Percentiles rank a stretch among this genome's conserved stretches.
Conservation (phyloP, 64 coral and sea anemone genomes). For the Dendronephthya gigantea region DNA sequence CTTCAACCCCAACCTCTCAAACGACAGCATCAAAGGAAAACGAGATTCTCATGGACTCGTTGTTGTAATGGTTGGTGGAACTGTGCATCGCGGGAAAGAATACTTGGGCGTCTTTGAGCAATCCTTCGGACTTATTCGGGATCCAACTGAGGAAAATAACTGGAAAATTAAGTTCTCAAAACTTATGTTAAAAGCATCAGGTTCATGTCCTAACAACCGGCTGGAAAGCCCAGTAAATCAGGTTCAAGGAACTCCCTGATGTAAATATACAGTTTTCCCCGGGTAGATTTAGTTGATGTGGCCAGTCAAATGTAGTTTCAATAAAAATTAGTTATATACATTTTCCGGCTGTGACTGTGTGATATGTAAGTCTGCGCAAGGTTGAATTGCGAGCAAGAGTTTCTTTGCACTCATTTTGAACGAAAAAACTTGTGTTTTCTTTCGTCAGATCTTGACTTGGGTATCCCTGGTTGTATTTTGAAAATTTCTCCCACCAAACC, state of each 20-base stretch:
- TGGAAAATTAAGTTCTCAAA: slow-evolving; percentile 18
- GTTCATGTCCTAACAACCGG: background rate
- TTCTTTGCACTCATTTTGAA: too few species aligned
- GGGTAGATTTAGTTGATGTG: background rate
- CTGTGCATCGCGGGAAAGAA: background rate
- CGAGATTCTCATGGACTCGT: background rate
- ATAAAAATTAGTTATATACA: too few species aligned
- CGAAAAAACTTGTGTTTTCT: too few species aligned
- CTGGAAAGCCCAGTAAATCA: background rate
- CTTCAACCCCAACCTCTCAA: background rate
- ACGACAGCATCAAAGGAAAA: background rate
- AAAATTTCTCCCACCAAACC: too few species aligned
- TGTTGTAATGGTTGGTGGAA: background rate
- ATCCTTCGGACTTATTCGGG: background rate
- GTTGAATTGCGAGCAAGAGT: too few species aligned
- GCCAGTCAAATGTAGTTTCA: background rate
- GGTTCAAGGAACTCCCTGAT: background rate
- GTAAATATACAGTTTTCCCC: background rate
- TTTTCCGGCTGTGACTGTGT: too few species aligned
- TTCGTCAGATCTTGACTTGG: too few species aligned
- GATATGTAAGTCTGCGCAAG: too few species aligned
- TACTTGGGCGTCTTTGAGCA: slow-evolving; percentile 3
- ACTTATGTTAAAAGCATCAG: background rate
- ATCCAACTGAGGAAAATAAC: slow-evolving; percentile 7
- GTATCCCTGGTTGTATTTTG: too few species aligned